Percentiles rank a stretch among this genome's conserved stretches.
Evolutionary conservation across 1,140 invertebrate species (phyloP).

Genomic region (Riptortus pedestris): DNA sequence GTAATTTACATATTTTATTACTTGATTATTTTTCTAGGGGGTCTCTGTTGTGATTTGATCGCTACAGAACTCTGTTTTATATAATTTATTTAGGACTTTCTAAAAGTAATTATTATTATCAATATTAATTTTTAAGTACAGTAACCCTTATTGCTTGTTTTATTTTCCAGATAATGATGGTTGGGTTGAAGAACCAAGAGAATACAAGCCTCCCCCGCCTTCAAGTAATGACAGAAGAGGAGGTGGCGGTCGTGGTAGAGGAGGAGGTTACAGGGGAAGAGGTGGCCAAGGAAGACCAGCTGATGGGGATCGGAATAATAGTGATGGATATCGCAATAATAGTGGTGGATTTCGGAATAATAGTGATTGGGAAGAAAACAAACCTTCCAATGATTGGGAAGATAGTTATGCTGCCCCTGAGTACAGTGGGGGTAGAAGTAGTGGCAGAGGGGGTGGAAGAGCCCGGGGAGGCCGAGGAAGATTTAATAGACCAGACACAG

Average conservation of each 20-base stretch:
- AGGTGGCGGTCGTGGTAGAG: conserved; percentile 5
- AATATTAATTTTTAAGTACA: too few relatives aligned
- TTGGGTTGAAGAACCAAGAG: too few relatives aligned
- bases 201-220: too few relatives aligned
- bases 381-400: conserved; percentile 11
- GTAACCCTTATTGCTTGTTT: too few relatives aligned
- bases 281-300: conserved; percentile 1
- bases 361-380: too few relatives aligned
- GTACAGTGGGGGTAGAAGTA: conserved; percentile 24
- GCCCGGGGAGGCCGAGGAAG: conserved; percentile 4
- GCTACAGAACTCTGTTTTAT: too few relatives aligned
- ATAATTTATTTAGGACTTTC: too few relatives aligned
- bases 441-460: conserved; percentile 21
- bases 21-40: too few relatives aligned
- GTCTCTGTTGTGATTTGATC: too few relatives aligned
- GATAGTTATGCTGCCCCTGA: conserved; percentile 7
- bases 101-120: too few relatives aligned
- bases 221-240: conserved; percentile 27
- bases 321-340: not conserved
- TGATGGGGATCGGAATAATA: not conserved
- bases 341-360: conserved; percentile 5
- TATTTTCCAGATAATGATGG: too few relatives aligned
- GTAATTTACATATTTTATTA: too few relatives aligned
- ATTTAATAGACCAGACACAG: not conserved
- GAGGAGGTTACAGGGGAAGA: conserved; percentile 3